These are phyloP conservation scores for Aspidiotus destructor DNA, from an alignment of 2,888 invertebrate genomes.

Conservation along the genomic window DNA sequence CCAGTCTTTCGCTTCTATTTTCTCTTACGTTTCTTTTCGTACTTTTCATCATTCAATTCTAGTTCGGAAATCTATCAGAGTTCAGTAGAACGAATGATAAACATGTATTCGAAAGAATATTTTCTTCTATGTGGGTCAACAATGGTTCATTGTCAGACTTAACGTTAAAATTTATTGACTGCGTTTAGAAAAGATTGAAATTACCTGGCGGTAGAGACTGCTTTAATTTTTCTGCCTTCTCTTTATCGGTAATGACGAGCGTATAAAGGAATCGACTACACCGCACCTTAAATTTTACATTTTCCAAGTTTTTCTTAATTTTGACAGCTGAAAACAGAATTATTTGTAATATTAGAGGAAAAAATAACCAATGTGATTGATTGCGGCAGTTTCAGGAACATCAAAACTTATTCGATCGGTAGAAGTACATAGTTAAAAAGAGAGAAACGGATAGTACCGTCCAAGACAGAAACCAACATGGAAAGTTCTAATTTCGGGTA, in stretches of 20 bases:
- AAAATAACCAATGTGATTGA: background rate
- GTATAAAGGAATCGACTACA: constrained; percentile 97
- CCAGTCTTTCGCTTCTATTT: no score
- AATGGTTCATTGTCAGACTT: background rate
- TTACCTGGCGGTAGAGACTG: constrained; percentile 93
- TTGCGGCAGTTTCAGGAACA: no score
- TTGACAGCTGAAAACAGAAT: constrained; percentile 63
- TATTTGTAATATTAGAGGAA: constrained; percentile 12
- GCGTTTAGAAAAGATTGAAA: constrained; percentile 6
- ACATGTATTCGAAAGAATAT: background rate
- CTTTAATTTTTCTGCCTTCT: constrained; percentile 98
- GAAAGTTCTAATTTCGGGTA: no score
- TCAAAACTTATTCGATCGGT: no score
- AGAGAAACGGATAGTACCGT: no score
- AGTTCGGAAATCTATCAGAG: no score
- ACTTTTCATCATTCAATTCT: no score
- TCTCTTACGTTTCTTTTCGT: no score
- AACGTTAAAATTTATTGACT: background rate
- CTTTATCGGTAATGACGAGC: constrained; percentile 92
- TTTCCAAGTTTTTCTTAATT: constrained; percentile 97
- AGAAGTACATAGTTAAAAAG: no score
- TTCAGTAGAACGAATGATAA: no score
- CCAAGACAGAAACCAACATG: no score
- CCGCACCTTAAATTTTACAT: constrained; percentile 97
- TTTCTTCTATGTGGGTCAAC: background rate